Evolutionary conservation across 2,113 vertebrate species (phyloP).

Genomic region (Thoracochromis brauschi): DNA sequence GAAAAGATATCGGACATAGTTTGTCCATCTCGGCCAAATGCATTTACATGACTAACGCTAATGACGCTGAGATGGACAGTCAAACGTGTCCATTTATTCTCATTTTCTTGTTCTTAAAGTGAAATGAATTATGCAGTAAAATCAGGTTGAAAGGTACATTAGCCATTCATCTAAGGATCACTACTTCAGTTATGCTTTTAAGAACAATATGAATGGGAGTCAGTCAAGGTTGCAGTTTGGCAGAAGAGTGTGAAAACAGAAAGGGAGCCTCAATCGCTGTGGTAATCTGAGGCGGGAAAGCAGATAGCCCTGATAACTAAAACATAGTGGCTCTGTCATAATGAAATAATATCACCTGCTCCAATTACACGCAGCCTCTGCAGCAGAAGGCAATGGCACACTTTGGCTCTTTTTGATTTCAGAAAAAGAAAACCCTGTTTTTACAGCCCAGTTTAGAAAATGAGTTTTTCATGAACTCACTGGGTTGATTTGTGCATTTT

Average conservation of each 20-base stretch:
- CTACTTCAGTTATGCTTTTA: background rate
- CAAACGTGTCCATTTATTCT: background rate
- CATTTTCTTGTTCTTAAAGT: background rate
- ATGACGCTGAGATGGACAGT: background rate
- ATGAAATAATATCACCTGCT: slow-evolving; percentile 40
- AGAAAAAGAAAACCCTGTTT: slow-evolving; percentile 17
- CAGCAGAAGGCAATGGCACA: slow-evolving; percentile 16
- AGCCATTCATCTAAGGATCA: background rate
- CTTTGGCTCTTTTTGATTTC: slow-evolving; percentile 29
- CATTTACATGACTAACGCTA: background rate
- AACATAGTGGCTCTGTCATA: slow-evolving; percentile 40
- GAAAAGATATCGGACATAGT: background rate
- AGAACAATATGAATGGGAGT: background rate
- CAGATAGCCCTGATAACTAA: slow-evolving; percentile 49
- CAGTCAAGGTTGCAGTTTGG: background rate
- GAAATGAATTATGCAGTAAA: background rate
- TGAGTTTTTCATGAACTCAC: slow-evolving; percentile 11
- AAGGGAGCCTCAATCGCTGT: background rate
- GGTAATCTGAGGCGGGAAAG: slow-evolving; percentile 10
- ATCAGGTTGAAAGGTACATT: background rate
- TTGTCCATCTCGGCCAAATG: background rate
- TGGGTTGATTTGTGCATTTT: slow-evolving; percentile 32
- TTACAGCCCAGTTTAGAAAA: slow-evolving; percentile 7
- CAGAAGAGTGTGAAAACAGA: slow-evolving; percentile 1
- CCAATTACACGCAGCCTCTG: slow-evolving; percentile 7